phyloP scores from a whole-genome alignment of 2,888 invertebrate species.

The Drosophila melanosoma region DNA sequence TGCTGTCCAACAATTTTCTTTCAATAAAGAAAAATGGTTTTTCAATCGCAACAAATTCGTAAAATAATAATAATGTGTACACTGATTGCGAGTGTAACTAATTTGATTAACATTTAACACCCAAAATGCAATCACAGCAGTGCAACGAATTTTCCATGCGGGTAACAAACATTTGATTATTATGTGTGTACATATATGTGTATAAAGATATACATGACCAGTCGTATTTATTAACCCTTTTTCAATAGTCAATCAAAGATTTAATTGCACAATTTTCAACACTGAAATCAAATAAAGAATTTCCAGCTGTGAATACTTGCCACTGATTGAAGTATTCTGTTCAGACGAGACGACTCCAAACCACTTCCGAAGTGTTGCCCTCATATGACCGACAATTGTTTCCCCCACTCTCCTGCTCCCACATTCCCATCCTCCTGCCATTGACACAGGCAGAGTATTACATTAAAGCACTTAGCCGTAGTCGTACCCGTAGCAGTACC shows the following conservation, averaged over 20 bases:
- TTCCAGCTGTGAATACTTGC: conserved; percentile 30
- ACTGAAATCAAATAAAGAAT: conserved; percentile 47
- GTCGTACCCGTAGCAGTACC: conserved; percentile 36
- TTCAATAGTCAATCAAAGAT: conserved; percentile 54
- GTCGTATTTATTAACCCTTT: conserved; percentile 58
- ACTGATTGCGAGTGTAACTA: conserved; percentile 64
- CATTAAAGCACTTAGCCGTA: conserved; percentile 33
- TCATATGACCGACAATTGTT: conserved; percentile 51
- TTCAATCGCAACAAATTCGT: conserved; percentile 50
- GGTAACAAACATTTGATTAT: conserved; percentile 21
- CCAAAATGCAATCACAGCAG: conserved; percentile 32
- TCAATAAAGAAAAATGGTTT: conserved; percentile 64
- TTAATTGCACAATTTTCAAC: conserved; percentile 59
- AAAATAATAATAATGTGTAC: conserved; percentile 56
- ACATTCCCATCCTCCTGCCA: no score
- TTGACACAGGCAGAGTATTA: conserved; percentile 6
- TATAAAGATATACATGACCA: conserved; percentile 15
- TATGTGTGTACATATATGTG: conserved; percentile 2
- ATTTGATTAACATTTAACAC: conserved; percentile 65
- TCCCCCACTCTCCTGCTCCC: conserved; percentile 2
- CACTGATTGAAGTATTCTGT: conserved; percentile 64
- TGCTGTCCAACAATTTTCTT: conserved; percentile 15
- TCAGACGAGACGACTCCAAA: conserved; percentile 7
- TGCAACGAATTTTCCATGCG: conserved; percentile 28
- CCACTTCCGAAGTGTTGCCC: conserved; percentile 47